Evolutionary conservation across 1,140 invertebrate species (phyloP).

Genomic region (Ephestia elutella): DNA sequence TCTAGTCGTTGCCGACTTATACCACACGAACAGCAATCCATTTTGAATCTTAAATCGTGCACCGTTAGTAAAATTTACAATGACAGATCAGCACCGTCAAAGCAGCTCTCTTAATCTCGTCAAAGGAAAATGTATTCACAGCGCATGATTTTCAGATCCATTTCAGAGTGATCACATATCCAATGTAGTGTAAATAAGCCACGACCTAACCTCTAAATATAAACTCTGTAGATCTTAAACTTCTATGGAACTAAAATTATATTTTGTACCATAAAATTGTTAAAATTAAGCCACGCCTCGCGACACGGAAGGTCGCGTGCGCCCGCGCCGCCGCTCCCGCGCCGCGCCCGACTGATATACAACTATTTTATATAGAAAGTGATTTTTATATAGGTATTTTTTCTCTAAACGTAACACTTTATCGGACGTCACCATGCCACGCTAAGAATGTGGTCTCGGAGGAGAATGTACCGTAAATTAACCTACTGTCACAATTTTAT

Average conservation of each 20-base stretch:
- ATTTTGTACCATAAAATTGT: slow-evolving; percentile 68
- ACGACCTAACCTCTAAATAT: slow-evolving; percentile 49
- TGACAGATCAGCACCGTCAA: background rate
- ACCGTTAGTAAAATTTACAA: background rate
- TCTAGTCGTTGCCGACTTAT: background rate
- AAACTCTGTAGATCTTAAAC: slow-evolving; percentile 69
- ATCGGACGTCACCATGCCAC: slow-evolving; percentile 63
- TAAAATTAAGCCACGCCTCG: slow-evolving; percentile 62
- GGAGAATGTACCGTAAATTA: slow-evolving; percentile 56
- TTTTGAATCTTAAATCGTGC: slow-evolving; percentile 16
- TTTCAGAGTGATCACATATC: background rate
- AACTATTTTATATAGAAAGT: slow-evolving; percentile 58
- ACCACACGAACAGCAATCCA: background rate
- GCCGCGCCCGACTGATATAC: slow-evolving; percentile 51
- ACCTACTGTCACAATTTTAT: slow-evolving; percentile 31
- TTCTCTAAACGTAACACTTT: slow-evolving; percentile 58
- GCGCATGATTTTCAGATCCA: background rate
- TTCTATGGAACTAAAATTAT: slow-evolving; percentile 70
- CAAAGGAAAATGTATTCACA: background rate
- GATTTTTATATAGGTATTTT: slow-evolving; percentile 62
- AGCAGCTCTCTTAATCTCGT: background rate
- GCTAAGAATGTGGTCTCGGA: slow-evolving; percentile 42
- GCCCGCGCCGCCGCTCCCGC: slow-evolving; percentile 11
- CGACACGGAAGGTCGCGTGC: slow-evolving; percentile 33
- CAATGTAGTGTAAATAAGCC: background rate